Conservation (phyloP, 2,888 invertebrate species). For the Tetragonula carbonaria region DNA sequence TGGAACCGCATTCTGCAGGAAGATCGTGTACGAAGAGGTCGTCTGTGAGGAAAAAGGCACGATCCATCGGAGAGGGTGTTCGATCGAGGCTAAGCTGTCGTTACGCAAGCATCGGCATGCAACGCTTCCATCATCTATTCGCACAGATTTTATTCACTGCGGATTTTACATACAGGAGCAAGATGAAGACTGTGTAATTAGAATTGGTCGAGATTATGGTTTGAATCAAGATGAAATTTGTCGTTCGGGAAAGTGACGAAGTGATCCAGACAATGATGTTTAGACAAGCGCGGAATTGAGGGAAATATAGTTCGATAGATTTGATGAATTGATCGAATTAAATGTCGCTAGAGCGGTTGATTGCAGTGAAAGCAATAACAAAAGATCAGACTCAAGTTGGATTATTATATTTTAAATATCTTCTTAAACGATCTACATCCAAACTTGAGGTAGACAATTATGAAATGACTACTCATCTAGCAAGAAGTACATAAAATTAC, state of each 20-base stretch:
- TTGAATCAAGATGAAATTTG: neutral
- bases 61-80: conserved; percentile 39
- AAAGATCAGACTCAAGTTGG: neutral
- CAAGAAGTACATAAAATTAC: neutral
- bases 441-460: neutral
- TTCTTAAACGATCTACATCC: neutral
- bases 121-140: conserved; percentile 45
- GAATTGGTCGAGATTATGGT: conserved; percentile 22
- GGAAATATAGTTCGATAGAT: neutral
- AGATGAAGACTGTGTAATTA: conserved; percentile 36
- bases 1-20: conserved; percentile 44
- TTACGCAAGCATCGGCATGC: conserved; percentile 64
- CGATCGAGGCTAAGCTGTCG: conserved; percentile 44
- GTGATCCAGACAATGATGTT: neutral
- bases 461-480: neutral
- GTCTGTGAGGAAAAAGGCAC: conserved; percentile 10
- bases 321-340: neutral
- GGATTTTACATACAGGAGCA: conserved; percentile 10
- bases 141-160: conserved; percentile 8
- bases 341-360: neutral
- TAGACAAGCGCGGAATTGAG: no score
- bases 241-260: conserved; percentile 2
- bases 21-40: conserved; percentile 42
- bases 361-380: neutral
- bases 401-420: neutral